These are phyloP conservation scores for Epistrophe eligans DNA, from an alignment of 2,888 invertebrate genomes.

Conservation along the genomic window DNA sequence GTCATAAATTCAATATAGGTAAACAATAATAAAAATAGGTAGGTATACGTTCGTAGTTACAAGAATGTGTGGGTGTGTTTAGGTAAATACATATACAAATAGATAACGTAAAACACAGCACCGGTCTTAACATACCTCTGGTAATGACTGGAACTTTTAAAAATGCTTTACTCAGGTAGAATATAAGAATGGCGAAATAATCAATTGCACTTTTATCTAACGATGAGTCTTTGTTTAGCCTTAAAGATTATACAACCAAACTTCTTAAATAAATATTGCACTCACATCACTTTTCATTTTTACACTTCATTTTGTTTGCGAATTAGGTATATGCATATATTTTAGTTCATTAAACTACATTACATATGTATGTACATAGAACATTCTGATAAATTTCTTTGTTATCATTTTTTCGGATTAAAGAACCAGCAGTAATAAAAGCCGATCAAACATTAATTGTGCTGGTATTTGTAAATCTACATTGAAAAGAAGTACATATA, in stretches of 20 bases:
- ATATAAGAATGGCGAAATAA: slow-evolving; percentile 1
- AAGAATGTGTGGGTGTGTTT: not conserved
- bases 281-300: slow-evolving; percentile 54
- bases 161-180: slow-evolving; percentile 23
- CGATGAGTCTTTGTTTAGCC: slow-evolving; percentile 4
- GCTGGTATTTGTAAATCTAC: slow-evolving; percentile 47
- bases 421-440: slow-evolving; percentile 2
- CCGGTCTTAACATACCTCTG: slow-evolving; percentile 48
- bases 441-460: slow-evolving; percentile 35
- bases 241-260: slow-evolving; percentile 10
- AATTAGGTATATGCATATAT: slow-evolving; percentile 50
- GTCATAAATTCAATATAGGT: not conserved
- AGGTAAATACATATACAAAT: not conserved
- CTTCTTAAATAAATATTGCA: slow-evolving; percentile 54
- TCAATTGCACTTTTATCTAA: not conserved
- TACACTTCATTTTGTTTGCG: slow-evolving; percentile 56
- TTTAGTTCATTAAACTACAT: slow-evolving; percentile 51
- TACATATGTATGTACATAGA: slow-evolving; percentile 11
- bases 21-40: not conserved
- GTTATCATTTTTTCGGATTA: slow-evolving; percentile 58
- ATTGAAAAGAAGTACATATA: slow-evolving; percentile 14
- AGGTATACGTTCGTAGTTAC: not conserved
- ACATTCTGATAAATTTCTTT: slow-evolving; percentile 48
- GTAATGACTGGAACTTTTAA: slow-evolving; percentile 30
- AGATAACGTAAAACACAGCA: slow-evolving; percentile 1